Base-by-base conservation (phyloP, 2,888 invertebrate genomes). In the Drosophila histrio region DNA sequence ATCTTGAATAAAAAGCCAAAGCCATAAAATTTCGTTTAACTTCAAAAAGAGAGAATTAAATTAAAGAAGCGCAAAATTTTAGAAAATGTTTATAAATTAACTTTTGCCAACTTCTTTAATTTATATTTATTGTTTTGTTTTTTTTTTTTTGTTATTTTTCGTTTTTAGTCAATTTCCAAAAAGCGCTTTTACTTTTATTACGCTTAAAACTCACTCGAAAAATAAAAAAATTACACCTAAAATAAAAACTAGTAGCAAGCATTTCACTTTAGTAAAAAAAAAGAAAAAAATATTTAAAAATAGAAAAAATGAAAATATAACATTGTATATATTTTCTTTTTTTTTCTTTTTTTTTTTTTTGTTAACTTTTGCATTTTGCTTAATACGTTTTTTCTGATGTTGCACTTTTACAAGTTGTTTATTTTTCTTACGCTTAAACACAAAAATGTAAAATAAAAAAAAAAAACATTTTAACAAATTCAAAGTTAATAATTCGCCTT, bases 401-500 rank as follows among this genome's bases (percentile, higher is more conserved):
- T 73, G 64, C 69, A 69, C 65, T 26, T 26, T 61, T 32, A 60
- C 46, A 34, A 63, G 24, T n/a, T n/a, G n/a, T n/a, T n/a, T n/a
- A n/a, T n/a, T n/a, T n/a, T n/a, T n/a, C n/a, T n/a, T n/a, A n/a
- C n/a, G n/a, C n/a, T n/a, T 5, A 60, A 50, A 52, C 56, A 53
- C 36, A 13, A 57, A 66, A 61, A 65, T 47, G 62, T 52, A 49
- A 71, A 30, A 61, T 46, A 66, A 61, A 44, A 36, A 63, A 54
- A 43, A 32, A 59, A 19, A 39, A 6, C 11, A 4, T 39, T n/a
- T n/a, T 2, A 21, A 28, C 30, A 41, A 24, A 8, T 43, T 34
- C 38, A 22, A 38, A 43, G 15, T 9, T 30, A 44, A 34, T 44
- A 38, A 46, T 94, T 94, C 95, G 96, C 96, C 96, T 95, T 95